These are phyloP conservation scores for Mirounga angustirostris DNA, from an alignment of 2,113 vertebrate genomes.

Conservation along the genomic window DNA sequence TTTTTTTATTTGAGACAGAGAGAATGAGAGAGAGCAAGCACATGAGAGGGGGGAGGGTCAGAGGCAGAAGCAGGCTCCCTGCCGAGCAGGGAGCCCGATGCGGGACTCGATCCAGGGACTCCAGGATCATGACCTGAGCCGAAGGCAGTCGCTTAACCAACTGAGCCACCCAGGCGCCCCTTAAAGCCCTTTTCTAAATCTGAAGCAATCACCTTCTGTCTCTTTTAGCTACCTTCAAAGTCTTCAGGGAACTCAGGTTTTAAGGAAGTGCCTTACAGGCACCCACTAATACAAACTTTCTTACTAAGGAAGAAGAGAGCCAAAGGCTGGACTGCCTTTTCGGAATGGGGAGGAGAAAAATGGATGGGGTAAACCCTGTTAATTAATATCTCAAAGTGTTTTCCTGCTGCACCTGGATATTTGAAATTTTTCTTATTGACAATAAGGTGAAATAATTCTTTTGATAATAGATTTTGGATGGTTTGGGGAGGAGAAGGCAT, in stretches of 20 bases:
- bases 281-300: neutral
- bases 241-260: neutral
- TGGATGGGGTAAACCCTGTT: neutral
- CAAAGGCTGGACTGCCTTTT: neutral
- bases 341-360: neutral
- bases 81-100: too few species aligned
- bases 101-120: too few species aligned
- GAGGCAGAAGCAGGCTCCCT: too few species aligned
- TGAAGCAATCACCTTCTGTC: neutral
- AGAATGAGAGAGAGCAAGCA: too few species aligned
- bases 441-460: neutral
- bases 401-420: neutral
- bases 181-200: neutral
- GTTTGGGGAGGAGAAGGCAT: neutral
- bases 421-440: neutral
- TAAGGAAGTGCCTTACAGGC: neutral
- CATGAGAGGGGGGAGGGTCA: too few species aligned
- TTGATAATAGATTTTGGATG: neutral
- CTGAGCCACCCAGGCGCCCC: too few species aligned
- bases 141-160: too few species aligned
- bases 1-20: too few species aligned
- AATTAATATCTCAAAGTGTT: slow-evolving; percentile 7
- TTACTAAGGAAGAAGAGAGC: neutral
- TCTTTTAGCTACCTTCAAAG: neutral
- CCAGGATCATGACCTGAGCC: too few species aligned